Evolutionary conservation across 2,113 vertebrate species (phyloP), one percentile per base, ranked within the genome.

Genomic region (Poecilia latipinna): DNA sequence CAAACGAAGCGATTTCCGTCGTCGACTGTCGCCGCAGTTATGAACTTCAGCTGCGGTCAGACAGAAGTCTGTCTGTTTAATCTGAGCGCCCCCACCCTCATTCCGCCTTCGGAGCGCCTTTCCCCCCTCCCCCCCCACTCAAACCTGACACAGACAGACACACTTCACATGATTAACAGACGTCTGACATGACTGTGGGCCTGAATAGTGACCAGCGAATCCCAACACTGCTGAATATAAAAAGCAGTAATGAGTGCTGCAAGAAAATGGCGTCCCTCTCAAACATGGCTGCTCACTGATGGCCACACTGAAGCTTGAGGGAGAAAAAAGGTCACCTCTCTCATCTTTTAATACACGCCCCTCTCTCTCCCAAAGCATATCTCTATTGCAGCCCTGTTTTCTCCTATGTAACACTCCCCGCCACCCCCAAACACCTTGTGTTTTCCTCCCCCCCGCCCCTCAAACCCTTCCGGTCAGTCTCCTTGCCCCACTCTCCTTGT

Each of bases 31-130:
- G 92, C 89, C 77, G 11, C 35, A 54, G 78, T 91, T 92, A 94
- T 94, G 91, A 95, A 94, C 94, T 93, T 94, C 91, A 94, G 91
- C 90, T 91, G 77, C 88, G 91, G 91, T 89, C 92, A 93, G 93
- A 91, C 85, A 68, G 90, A 82, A 91, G 91, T 90, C 93, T 85
- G 72, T 89, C 87, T 83, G 83, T 94, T 89, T 93, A 93, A 93
- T 93, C 90, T 61, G 68, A 84, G 73, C n/a, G 17, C 51, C 11
- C 63, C 63, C 72, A 73, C 86, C 84, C 78, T 90, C 68, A 74
- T 76, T 80, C 68, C 81, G 74, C 79, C 72, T 69, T 60, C 70
- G 62, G 75, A 66, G 80, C 79, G 29, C 29, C 29, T 3, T n/a
- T n/a, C n/a, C n/a, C n/a, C 29, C 29, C 29, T 29, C 83, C 71